Evolutionary conservation across 2,797 vertebrate genomes (phyloP), one percentile per base, ranked within the genome.

Genomic region (Pipistrellus pygmaeus): DNA sequence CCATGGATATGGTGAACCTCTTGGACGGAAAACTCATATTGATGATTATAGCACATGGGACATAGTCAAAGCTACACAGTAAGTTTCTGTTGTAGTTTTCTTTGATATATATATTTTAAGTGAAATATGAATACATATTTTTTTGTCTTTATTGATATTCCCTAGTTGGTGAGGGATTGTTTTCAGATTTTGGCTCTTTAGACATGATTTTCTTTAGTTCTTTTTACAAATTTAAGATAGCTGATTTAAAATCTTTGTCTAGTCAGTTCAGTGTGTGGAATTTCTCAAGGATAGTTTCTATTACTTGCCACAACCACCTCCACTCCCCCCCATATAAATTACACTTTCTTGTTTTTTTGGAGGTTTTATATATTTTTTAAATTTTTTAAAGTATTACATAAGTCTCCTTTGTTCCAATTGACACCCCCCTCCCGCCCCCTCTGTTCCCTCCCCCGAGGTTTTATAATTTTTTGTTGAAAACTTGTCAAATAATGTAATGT

Each of bases 1-100:
- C 98, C 99, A 99, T 91, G 99, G 99, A 97, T 99, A 99, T 98
- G 99, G 98, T 72, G 99, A 99, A 97, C 99, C 98, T 53, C 98
- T 99, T 75, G 99, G 98, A 95, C 99, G 99, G 77, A 99, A 99
- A 96, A 99, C 99, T 97, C 99, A 99, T 68, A 98, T 99, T 97
- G 99, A 99, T 77, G 99, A 99, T 98, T 99, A 99, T 90, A 99
- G 99, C 98, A 99, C 99, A 87, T 99, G 99, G 99, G 99, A 99
- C 97, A 99, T 99, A 51, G 99, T 99, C 97, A 99, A 99, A 99
- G 99, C 99, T 95, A 99, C 99, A 90, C 99, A 99, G 99, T 99
- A 98, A 99, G 99, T 98, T 76, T 87, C 66, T 73, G 44, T 94
- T 95, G 5, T 88, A 38, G 20, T 81, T 95, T 62, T 85, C 30